These are phyloP conservation scores for Anas platyrhynchos DNA, from an alignment of 2,113 vertebrate species.

Conservation along the genomic window DNA sequence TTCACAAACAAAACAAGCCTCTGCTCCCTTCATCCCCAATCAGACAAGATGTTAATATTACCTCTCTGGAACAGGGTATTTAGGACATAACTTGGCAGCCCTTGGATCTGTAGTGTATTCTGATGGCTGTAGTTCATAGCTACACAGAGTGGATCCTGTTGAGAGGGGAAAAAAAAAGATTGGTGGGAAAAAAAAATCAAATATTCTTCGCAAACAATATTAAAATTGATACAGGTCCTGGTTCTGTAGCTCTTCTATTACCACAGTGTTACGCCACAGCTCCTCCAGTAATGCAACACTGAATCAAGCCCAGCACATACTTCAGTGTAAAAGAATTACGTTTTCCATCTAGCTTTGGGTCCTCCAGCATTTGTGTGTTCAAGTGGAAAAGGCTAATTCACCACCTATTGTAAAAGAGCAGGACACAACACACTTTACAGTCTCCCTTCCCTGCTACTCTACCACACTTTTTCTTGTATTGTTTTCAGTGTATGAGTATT, in stretches of 20 bases:
- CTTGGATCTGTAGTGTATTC: conserved; percentile 85
- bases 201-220: not conserved
- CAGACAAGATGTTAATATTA: conserved; percentile 71
- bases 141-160: conserved; percentile 91
- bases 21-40: not conserved
- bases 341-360: not conserved
- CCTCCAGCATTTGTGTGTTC: not conserved
- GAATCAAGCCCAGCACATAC: not conserved
- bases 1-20: not conserved
- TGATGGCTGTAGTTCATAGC: conserved; percentile 86
- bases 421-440: not conserved
- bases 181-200: not conserved
- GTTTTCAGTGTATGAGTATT: not conserved
- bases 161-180: conserved; percentile 15
- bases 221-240: not conserved
- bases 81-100: conserved; percentile 88
- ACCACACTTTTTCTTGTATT: fast-evolving
- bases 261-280: not conserved
- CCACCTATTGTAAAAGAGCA: not conserved
- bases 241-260: not conserved
- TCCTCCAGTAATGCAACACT: not conserved
- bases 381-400: not conserved
- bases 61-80: conserved; percentile 95
- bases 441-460: not conserved
- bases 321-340: not conserved